These are phyloP conservation scores for Silurus glanis DNA, from an alignment of 2,113 vertebrate species.

Conservation along the genomic window DNA sequence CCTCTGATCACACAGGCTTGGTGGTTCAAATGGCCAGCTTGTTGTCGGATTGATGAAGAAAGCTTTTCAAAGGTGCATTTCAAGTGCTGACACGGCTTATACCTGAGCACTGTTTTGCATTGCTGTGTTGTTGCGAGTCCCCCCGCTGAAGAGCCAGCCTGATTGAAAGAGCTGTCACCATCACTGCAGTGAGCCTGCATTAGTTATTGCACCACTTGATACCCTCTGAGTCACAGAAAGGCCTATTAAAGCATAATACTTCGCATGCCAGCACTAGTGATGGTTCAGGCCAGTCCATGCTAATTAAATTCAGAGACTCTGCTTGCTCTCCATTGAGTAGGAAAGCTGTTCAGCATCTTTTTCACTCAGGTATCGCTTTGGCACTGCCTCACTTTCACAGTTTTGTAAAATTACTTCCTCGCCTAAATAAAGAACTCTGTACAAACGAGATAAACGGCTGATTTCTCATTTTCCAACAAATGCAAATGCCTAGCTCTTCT, in stretches of 20 bases:
- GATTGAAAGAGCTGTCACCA: constrained; percentile 46
- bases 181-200: constrained; percentile 22
- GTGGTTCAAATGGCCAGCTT: constrained; percentile 48
- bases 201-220: constrained; percentile 41
- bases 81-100: constrained; percentile 27
- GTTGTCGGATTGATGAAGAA: background rate
- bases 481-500: constrained; percentile 1
- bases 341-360: constrained; percentile 34
- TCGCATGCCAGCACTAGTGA: constrained; percentile 14
- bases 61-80: background rate
- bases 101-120: background rate
- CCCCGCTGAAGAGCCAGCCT: constrained; percentile 19
- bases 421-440: constrained; percentile 6
- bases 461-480: background rate
- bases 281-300: constrained; percentile 10
- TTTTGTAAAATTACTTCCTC: constrained; percentile 17
- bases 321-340: constrained; percentile 21
- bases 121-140: background rate
- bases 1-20: constrained; percentile 54
- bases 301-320: constrained; percentile 48
- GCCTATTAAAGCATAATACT: constrained; percentile 28
- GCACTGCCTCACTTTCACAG: constrained; percentile 17
- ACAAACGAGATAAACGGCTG: constrained; percentile 1
- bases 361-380: constrained; percentile 39
- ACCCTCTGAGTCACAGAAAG: constrained; percentile 11